A percentile compares a stretch with the other conserved stretches of the same genome.
These are phyloP conservation scores for Anguilla marmorata DNA, from an alignment of 2,797 vertebrate genomes.

Conservation along the genomic window DNA sequence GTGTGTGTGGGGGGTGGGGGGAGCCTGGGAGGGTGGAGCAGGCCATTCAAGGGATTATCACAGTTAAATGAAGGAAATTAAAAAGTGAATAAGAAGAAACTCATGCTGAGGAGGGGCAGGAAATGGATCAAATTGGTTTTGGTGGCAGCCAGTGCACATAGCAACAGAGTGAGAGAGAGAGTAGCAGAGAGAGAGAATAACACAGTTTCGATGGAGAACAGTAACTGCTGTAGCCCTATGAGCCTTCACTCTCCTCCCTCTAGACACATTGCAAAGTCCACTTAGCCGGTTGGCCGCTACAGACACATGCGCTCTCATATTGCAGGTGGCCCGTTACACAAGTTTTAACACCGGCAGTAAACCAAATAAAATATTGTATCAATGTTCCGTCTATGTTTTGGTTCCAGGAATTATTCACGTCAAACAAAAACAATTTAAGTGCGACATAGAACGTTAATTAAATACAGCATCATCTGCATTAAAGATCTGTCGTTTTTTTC, in stretches of 20 bases:
- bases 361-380: not conserved
- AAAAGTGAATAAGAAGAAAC: slow-evolving; percentile 24
- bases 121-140: slow-evolving; percentile 23
- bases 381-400: not conserved
- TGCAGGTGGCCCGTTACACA: not conserved
- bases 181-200: not conserved
- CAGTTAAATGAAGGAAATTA: slow-evolving; percentile 24
- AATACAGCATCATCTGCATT: too few species aligned
- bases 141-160: not conserved
- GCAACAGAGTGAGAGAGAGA: not conserved
- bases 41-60: not conserved
- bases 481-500: too few species aligned
- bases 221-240: too few species aligned
- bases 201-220: too few species aligned
- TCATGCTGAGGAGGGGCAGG: not conserved
- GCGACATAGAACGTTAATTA: not conserved
- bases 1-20: not conserved
- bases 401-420: not conserved
- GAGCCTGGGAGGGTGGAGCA: not conserved
- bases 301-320: not conserved
- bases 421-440: not conserved
- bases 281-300: not conserved
- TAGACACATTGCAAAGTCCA: not conserved
- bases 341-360: not conserved
- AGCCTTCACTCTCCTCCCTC: not conserved